These are phyloP conservation scores for Hypanus sabinus DNA, from an alignment of 2,113 vertebrate species.

Conservation along the genomic window DNA sequence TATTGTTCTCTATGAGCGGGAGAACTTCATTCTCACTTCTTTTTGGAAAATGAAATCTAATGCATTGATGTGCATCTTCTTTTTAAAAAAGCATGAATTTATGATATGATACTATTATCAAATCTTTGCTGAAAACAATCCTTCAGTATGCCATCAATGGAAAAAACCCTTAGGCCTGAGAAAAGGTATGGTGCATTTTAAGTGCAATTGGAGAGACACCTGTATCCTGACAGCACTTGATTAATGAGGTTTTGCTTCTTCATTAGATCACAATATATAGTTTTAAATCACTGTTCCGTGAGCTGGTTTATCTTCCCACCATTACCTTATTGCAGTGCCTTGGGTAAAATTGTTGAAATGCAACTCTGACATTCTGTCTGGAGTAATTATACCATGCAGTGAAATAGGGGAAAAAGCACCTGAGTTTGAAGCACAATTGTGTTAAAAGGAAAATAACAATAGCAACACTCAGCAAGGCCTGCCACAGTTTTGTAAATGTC, in stretches of 20 bases:
- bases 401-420: background rate
- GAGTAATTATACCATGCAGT: constrained; percentile 13
- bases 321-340: constrained; percentile 3
- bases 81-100: background rate
- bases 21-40: background rate
- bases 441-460: background rate
- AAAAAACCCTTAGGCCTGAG: constrained; percentile 8
- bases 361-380: constrained; percentile 15
- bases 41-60: background rate
- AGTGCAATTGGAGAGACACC: constrained; percentile 15
- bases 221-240: background rate
- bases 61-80: no score
- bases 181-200: constrained; percentile 14
- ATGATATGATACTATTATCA: background rate
- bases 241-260: constrained; percentile 24
- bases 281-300: background rate
- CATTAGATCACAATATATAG: constrained; percentile 30
- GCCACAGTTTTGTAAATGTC: background rate
- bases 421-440: background rate
- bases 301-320: background rate
- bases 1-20: background rate
- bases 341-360: constrained; percentile 34
- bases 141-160: constrained; percentile 14
- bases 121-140: background rate
- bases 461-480: background rate